Conservation (phyloP, 2,888 invertebrate species). For the Bellardia bayeri region DNA sequence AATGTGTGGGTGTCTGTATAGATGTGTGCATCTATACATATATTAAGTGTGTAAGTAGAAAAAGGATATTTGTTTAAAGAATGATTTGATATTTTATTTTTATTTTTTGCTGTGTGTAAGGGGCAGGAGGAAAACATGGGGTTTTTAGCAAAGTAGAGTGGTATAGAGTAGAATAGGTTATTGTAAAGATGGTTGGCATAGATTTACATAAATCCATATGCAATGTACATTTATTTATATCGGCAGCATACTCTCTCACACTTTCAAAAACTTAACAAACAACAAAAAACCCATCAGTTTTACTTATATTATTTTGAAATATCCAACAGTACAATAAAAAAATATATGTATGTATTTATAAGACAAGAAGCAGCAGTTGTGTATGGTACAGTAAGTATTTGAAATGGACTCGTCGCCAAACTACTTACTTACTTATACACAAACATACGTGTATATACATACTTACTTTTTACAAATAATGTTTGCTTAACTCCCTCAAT, state of each 20-base stretch:
- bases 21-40: conserved; percentile 45
- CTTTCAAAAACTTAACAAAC: conserved; percentile 12
- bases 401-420: conserved; percentile 71
- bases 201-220: conserved; percentile 83
- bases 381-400: conserved; percentile 48
- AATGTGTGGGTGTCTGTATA: not conserved
- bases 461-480: conserved; percentile 26
- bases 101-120: conserved; percentile 17
- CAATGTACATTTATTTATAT: conserved; percentile 75
- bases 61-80: conserved; percentile 69
- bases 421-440: conserved; percentile 60
- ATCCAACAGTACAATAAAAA: not conserved
- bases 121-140: not conserved
- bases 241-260: conserved; percentile 47
- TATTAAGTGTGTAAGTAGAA: conserved; percentile 57
- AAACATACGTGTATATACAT: not conserved
- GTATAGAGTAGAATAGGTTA: conserved; percentile 16
- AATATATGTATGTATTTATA: conserved; percentile 47
- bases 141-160: not conserved
- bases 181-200: conserved; percentile 70
- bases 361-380: conserved; percentile 52
- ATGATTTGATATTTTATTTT: conserved; percentile 69
- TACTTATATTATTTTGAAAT: conserved; percentile 54
- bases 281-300: conserved; percentile 54
- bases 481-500: conserved; percentile 62